These are phyloP conservation scores for Pseudomugil tenellus DNA, from an alignment of 2,797 vertebrate species.

Conservation along the genomic window DNA sequence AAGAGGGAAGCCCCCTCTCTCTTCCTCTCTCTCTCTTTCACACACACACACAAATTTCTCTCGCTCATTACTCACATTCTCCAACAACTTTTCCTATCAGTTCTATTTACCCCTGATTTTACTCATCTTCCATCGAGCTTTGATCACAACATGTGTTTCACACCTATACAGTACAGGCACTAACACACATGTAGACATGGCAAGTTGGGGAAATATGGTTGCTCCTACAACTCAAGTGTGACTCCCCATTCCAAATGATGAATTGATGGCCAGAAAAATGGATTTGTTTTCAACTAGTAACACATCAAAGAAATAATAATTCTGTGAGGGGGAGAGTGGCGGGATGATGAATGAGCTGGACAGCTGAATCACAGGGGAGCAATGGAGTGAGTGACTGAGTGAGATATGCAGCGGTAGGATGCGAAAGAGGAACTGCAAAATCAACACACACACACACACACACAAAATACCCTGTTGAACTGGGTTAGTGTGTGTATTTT, in stretches of 20 bases:
- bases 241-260: slow-evolving; percentile 84
- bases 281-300: slow-evolving; percentile 88
- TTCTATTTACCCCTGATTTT: slow-evolving; percentile 53
- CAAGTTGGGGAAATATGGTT: slow-evolving; percentile 68
- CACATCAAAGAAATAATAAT: slow-evolving; percentile 88
- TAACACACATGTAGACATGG: slow-evolving; percentile 21
- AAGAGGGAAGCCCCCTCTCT: slow-evolving; percentile 71
- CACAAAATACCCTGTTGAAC: slow-evolving; percentile 38
- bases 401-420: slow-evolving; percentile 42
- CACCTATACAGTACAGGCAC: slow-evolving; percentile 1
- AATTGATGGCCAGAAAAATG: slow-evolving; percentile 86
- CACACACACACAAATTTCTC: slow-evolving; percentile 9
- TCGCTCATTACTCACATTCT: slow-evolving; percentile 18
- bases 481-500: slow-evolving; percentile 8
- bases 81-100: slow-evolving; percentile 32
- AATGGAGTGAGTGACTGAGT: slow-evolving; percentile 75
- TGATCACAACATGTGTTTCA: slow-evolving; percentile 23
- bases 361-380: slow-evolving; percentile 81
- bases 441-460: slow-evolving; percentile 68
- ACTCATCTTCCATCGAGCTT: slow-evolving; percentile 32
- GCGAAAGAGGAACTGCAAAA: slow-evolving; percentile 61
- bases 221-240: slow-evolving; percentile 82
- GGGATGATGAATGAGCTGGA: slow-evolving; percentile 84
- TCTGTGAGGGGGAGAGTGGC: slow-evolving; percentile 79
- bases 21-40: slow-evolving; percentile 44